Evolutionary conservation across 2,797 vertebrate species (phyloP).

Genomic region (Artibeus lituratus): DNA sequence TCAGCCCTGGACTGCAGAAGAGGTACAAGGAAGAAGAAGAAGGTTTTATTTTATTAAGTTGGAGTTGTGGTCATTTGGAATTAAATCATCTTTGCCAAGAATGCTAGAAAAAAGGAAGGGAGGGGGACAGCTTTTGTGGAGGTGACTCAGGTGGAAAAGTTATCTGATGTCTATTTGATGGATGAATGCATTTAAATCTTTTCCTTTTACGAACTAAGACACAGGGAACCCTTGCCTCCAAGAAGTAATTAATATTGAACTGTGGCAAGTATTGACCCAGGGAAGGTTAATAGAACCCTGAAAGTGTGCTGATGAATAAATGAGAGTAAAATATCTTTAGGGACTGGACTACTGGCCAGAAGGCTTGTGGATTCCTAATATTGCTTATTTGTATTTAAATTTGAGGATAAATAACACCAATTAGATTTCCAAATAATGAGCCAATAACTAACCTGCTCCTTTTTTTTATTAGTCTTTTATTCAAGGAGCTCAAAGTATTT

Average conservation of each 20-base stretch:
- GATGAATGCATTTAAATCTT: background rate
- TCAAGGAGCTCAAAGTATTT: background rate
- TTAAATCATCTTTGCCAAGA: background rate
- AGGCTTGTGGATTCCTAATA: background rate
- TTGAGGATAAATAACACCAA: background rate
- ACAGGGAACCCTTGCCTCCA: constrained; percentile 7
- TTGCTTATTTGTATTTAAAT: constrained; percentile 5
- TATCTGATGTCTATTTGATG: background rate
- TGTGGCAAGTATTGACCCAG: background rate
- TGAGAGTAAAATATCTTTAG: background rate
- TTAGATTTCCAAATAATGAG: background rate
- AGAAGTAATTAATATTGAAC: constrained; percentile 39
- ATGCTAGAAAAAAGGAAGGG: background rate
- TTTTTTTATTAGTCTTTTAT: background rate
- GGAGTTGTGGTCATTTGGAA: background rate
- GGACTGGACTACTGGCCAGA: background rate
- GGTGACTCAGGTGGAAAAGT: background rate
- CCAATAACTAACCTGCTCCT: background rate
- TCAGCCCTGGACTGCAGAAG: background rate
- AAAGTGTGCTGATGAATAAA: background rate
- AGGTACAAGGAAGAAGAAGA: background rate
- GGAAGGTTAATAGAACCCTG: background rate
- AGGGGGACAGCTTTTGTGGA: background rate
- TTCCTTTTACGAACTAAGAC: constrained; percentile 30
- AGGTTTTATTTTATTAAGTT: background rate